Conservation (phyloP, 1,140 invertebrate species). For the Ooceraea biroi region DNA sequence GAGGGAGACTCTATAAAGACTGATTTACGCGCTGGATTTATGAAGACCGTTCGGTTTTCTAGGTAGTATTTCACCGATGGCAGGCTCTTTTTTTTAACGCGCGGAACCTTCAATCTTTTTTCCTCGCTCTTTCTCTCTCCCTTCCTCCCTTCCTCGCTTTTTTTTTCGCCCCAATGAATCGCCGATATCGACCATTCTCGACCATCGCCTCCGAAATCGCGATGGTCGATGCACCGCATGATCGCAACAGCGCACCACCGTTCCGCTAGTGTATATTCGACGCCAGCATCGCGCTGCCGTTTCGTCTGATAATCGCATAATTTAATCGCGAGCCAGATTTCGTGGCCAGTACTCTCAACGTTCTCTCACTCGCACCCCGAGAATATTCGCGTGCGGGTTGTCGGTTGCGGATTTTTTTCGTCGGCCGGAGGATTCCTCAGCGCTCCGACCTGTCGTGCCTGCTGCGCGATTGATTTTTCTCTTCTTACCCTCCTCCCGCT, state of each 20-base stretch:
- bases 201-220: conserved; percentile 3
- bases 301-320: conserved; percentile 63
- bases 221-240: conserved; percentile 1
- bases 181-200: background rate
- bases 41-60: conserved; percentile 84
- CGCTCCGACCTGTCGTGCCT: too few species aligned
- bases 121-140: conserved; percentile 20
- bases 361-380: background rate
- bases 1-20: conserved; percentile 82
- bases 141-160: background rate
- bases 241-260: background rate
- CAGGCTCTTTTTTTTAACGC: conserved; percentile 62
- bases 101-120: conserved; percentile 48
- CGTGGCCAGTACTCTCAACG: background rate
- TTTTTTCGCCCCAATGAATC: conserved; percentile 5
- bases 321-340: conserved; percentile 46
- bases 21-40: conserved; percentile 85
- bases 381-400: background rate
- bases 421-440: background rate
- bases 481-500: too few species aligned
- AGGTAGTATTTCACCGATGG: conserved; percentile 80
- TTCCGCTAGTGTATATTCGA: background rate
- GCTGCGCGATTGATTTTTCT: background rate
- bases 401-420: background rate
- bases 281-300: background rate